Conservation (phyloP, 2,888 invertebrate genomes). For the Oligia latruncula region DNA sequence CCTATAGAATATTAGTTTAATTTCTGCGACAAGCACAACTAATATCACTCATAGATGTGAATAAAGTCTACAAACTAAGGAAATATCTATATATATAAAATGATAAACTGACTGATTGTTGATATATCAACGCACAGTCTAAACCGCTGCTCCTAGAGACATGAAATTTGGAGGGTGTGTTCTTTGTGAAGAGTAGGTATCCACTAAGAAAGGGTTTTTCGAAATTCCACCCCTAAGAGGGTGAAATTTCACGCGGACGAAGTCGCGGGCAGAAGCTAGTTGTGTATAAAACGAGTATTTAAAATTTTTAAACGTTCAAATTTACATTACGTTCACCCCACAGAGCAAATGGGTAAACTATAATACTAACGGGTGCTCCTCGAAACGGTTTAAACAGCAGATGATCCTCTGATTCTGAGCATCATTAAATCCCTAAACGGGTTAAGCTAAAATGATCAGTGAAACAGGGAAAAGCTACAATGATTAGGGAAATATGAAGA, state of each 20-base stretch:
- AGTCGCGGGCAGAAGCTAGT: no score
- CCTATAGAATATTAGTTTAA: not conserved
- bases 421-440: no score
- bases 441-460: not conserved
- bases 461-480: not conserved
- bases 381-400: not conserved
- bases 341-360: not conserved
- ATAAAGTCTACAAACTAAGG: not conserved
- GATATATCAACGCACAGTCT: no score
- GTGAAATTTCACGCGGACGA: no score
- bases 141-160: no score
- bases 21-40: not conserved
- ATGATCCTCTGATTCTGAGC: not conserved
- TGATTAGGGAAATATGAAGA: not conserved
- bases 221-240: no score
- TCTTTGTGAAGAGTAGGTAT: no score
- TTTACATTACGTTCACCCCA: no score
- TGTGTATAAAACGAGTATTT: not conserved
- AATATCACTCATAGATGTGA: not conserved
- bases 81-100: no score
- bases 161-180: no score
- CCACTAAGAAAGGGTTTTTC: no score
- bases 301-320: not conserved
- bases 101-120: no score
- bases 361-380: not conserved